phyloP scores from a whole-genome alignment of 2,888 invertebrate species.

The Tachina fera region DNA sequence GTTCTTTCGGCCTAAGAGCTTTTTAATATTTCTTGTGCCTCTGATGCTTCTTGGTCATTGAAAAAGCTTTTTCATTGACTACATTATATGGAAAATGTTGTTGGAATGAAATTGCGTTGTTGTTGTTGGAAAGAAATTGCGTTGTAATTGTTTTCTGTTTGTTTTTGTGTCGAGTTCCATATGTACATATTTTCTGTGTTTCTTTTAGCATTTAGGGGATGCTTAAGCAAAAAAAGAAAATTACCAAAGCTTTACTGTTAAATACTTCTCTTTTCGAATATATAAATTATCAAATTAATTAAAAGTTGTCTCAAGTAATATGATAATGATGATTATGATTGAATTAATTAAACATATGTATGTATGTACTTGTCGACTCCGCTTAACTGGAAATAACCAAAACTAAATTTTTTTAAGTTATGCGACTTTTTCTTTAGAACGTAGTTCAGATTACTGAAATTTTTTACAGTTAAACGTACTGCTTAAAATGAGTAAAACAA shows the following conservation, averaged over 20 bases:
- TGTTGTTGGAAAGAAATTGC: conserved; percentile 15
- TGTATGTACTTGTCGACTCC: too few relatives aligned
- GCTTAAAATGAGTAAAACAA: too few relatives aligned
- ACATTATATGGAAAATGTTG: conserved; percentile 48
- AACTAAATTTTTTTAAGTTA: too few relatives aligned
- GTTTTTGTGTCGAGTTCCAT: conserved; percentile 59
- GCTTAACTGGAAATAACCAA: too few relatives aligned
- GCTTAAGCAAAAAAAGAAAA: neutral
- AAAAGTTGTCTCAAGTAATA: too few relatives aligned
- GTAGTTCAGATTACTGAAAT: too few relatives aligned
- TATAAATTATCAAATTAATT: neutral
- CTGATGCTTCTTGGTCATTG: conserved; percentile 18
- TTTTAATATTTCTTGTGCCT: conserved; percentile 41
- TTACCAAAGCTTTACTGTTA: neutral
- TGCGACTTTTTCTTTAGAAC: too few relatives aligned
- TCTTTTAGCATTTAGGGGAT: neutral
- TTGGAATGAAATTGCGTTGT: conserved; percentile 12
- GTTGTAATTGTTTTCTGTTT: conserved; percentile 65
- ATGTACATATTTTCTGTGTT: neutral
- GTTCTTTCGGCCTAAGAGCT: conserved; percentile 73
- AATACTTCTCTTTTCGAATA: neutral
- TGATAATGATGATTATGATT: too few relatives aligned
- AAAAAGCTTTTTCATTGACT: conserved; percentile 75
- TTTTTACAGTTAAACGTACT: too few relatives aligned
- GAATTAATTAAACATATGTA: too few relatives aligned